phyloP scores from a whole-genome alignment of 2,113 vertebrate species.

The Microtus oregoni region DNA sequence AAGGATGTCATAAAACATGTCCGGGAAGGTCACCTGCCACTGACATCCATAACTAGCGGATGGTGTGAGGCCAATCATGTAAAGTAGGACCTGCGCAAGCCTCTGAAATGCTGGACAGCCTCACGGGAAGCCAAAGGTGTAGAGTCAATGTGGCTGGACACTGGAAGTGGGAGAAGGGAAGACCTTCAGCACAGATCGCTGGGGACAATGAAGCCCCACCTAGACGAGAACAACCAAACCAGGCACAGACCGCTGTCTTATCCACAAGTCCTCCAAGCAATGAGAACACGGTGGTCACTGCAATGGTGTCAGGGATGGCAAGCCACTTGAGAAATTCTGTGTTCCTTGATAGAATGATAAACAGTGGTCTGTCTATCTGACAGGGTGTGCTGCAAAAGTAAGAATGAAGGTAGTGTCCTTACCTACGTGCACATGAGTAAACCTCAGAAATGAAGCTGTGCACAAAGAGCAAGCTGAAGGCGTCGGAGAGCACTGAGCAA shows the following conservation, averaged over 20 bases:
- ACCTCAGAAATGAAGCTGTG: not conserved
- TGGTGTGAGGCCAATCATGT: too few relatives aligned
- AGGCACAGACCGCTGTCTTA: not conserved
- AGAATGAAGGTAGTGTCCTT: not conserved
- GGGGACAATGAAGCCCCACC: too few relatives aligned
- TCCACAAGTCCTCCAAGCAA: not conserved
- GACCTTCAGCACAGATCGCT: not conserved
- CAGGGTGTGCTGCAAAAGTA: not conserved
- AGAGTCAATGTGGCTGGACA: not conserved
- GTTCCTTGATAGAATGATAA: too few relatives aligned
- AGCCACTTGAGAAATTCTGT: not conserved
- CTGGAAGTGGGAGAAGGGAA: not conserved
- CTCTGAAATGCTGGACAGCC: too few relatives aligned
- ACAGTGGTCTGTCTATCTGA: too few relatives aligned
- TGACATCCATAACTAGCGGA: not conserved
- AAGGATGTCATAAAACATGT: not conserved
- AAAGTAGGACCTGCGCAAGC: not conserved
- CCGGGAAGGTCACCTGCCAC: not conserved
- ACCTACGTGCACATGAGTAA: not conserved
- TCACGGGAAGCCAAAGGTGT: not conserved
- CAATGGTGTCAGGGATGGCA: not conserved
- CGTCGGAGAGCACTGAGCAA: fast-evolving
- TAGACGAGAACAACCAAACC: not conserved
- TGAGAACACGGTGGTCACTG: not conserved
- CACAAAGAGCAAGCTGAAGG: not conserved